Evolutionary conservation across 1,140 invertebrate genomes (phyloP).

Genomic region (Drosophila elegans): DNA sequence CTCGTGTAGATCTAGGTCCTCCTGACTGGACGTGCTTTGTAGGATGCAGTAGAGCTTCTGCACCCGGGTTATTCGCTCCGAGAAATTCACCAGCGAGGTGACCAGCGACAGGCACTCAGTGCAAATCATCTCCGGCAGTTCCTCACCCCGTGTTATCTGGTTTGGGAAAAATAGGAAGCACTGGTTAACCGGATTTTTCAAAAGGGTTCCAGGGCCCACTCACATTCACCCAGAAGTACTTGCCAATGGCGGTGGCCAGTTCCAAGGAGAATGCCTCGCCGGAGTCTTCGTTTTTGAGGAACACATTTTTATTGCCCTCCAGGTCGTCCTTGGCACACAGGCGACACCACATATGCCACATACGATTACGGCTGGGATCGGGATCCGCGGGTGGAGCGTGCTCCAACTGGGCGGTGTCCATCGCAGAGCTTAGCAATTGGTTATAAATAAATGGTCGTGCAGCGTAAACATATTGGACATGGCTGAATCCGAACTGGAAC

Average conservation of each 20-base stretch:
- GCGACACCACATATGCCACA: constrained; percentile 76
- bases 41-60: constrained; percentile 67
- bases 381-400: neutral
- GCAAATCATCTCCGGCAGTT: constrained; percentile 70
- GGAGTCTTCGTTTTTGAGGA: constrained; percentile 60
- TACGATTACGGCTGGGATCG: neutral
- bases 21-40: constrained; percentile 26
- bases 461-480: constrained; percentile 36
- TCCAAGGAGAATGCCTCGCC: constrained; percentile 16
- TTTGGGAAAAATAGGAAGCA: neutral
- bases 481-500: constrained; percentile 16
- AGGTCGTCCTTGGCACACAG: constrained; percentile 77
- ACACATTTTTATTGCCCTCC: constrained; percentile 66
- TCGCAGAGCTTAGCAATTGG: constrained; percentile 23
- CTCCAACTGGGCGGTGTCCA: constrained; percentile 31
- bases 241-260: constrained; percentile 66
- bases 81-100: constrained; percentile 68
- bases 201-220: constrained; percentile 4
- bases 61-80: constrained; percentile 65
- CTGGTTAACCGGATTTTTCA: neutral
- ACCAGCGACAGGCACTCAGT: constrained; percentile 67
- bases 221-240: constrained; percentile 78
- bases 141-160: constrained; percentile 62
- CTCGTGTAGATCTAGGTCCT: constrained; percentile 45
- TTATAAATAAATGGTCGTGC: constrained; percentile 34